A percentile compares a stretch with the other conserved stretches of the same genome.
Conservation (phyloP, 2,113 vertebrate species). For the Pithys albifrons region DNA sequence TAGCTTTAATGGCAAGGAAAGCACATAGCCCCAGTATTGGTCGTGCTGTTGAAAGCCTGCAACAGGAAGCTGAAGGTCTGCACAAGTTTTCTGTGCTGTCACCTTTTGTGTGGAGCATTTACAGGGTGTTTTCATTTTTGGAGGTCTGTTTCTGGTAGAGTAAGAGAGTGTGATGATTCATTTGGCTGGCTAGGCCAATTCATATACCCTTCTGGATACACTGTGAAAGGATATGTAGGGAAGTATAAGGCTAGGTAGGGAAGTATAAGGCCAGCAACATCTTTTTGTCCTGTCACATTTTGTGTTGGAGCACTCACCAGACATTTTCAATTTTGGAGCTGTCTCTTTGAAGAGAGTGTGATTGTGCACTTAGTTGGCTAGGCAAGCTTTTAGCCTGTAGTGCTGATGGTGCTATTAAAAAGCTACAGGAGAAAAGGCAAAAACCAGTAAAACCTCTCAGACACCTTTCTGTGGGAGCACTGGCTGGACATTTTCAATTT, state of each 20-base stretch:
- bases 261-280: neutral
- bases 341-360: neutral
- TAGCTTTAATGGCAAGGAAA: neutral
- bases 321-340: neutral
- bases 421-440: neutral
- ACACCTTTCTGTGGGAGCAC: neutral
- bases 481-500: fast-evolving
- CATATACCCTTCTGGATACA: neutral
- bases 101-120: neutral
- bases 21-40: neutral
- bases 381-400: neutral
- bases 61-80: neutral
- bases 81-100: neutral
- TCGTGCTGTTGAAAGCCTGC: neutral
- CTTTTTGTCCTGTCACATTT: neutral
- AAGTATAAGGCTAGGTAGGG: neutral
- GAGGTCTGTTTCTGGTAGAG: neutral
- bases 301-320: neutral
- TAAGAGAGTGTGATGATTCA: neutral
- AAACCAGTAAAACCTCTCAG: neutral
- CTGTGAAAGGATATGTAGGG: neutral
- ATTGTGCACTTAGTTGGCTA: neutral
- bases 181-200: neutral
- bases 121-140: neutral
- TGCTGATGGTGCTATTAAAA: neutral